Conservation (phyloP, 2,888 invertebrate genomes). For the Agrilus mali region DNA sequence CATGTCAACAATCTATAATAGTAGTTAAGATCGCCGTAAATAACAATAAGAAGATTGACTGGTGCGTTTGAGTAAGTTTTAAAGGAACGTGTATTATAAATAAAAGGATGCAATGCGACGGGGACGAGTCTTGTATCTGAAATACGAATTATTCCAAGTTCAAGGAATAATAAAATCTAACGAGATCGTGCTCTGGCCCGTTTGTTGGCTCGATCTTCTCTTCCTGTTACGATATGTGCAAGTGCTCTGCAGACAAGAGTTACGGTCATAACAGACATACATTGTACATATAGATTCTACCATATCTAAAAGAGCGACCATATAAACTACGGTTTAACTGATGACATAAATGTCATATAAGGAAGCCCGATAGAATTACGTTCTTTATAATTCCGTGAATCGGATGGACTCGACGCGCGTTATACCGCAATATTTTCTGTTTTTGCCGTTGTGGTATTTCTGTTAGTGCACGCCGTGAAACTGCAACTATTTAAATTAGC, state of each 20-base stretch:
- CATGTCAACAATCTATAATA: no score
- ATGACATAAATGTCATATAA: conserved; percentile 14
- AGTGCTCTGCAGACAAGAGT: conserved; percentile 6
- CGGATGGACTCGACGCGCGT: no score
- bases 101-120: no score
- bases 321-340: conserved; percentile 13
- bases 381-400: conserved; percentile 8
- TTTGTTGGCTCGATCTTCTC: conserved; percentile 12
- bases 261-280: conserved; percentile 13
- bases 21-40: no score
- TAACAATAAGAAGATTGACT: no score
- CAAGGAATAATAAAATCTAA: conserved; percentile 33
- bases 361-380: conserved; percentile 11
- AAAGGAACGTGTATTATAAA: no score
- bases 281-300: conserved; percentile 9
- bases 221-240: conserved; percentile 9
- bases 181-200: conserved; percentile 24
- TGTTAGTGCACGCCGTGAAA: no score
- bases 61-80: no score
- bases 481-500: no score
- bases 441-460: no score
- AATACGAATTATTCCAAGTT: conserved; percentile 18
- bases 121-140: neutral
- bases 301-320: conserved; percentile 13
- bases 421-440: no score